A percentile compares a stretch with the other conserved stretches of the same genome.
Conservation (phyloP, 2,888 invertebrate species). For the Drosophila tripunctata region DNA sequence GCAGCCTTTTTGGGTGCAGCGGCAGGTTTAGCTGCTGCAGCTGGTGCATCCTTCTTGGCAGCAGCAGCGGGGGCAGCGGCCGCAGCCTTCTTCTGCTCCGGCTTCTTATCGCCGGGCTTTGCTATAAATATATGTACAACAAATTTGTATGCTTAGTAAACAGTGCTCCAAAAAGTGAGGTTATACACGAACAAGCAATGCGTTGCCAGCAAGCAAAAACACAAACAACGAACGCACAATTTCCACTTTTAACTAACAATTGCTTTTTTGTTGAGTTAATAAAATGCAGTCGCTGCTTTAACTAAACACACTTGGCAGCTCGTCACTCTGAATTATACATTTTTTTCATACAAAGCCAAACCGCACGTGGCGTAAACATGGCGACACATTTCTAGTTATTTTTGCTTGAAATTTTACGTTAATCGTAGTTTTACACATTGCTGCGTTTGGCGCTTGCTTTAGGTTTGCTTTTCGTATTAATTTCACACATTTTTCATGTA, state of each 20-base stretch:
- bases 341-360: conserved; percentile 36
- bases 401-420: conserved; percentile 37
- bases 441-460: conserved; percentile 21
- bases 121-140: conserved; percentile 81
- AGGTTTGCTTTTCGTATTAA: conserved; percentile 35
- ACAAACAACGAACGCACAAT: not conserved
- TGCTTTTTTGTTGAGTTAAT: conserved; percentile 4
- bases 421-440: conserved; percentile 16
- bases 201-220: conserved; percentile 12
- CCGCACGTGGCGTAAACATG: conserved; percentile 68
- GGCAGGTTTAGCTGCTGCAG: conserved; percentile 82
- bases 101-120: conserved; percentile 87
- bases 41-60: conserved; percentile 83
- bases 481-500: conserved; percentile 46
- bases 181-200: conserved; percentile 57
- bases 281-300: not conserved
- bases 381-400: conserved; percentile 24
- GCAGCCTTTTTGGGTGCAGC: conserved; percentile 76
- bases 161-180: conserved; percentile 60
- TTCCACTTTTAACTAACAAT: not conserved
- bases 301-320: not conserved
- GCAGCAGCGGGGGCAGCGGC: conserved; percentile 83
- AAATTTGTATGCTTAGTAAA: conserved; percentile 48
- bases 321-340: conserved; percentile 8
- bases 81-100: conserved; percentile 84